Evolutionary conservation across 2,113 vertebrate genomes (phyloP).

Genomic region (Lucifuga dentata): DNA sequence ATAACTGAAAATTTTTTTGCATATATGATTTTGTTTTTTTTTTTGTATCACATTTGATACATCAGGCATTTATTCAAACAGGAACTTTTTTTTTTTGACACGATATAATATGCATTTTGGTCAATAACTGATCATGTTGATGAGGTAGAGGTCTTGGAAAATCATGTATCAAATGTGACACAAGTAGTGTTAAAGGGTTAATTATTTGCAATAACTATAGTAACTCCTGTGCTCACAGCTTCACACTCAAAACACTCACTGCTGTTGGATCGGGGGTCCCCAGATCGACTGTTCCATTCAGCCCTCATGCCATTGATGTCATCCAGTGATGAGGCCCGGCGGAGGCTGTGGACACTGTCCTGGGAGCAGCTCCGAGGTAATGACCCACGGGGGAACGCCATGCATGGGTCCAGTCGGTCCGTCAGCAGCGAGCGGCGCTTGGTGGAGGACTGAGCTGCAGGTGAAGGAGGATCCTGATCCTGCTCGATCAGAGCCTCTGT

Average conservation of each 20-base stretch:
- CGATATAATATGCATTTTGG: no score
- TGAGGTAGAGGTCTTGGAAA: no score
- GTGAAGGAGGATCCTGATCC: constrained; percentile 76
- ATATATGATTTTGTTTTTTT: no score
- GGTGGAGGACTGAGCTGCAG: constrained; percentile 63
- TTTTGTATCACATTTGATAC: no score
- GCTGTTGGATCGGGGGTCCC: constrained; percentile 80
- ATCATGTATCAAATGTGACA: no score
- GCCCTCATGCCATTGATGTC: constrained; percentile 88
- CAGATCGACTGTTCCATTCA: constrained; percentile 83
- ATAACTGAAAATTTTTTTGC: no score
- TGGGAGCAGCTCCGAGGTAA: constrained; percentile 76
- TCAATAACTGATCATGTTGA: no score
- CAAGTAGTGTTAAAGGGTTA: no score
- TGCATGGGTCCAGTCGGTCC: constrained; percentile 76
- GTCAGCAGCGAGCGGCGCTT: constrained; percentile 73
- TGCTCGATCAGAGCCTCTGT: constrained; percentile 89
- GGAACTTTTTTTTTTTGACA: no score
- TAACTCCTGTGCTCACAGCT: not conserved
- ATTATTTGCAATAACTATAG: no score
- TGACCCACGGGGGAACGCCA: constrained; percentile 70
- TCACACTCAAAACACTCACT: constrained; percentile 69
- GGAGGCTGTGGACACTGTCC: constrained; percentile 85
- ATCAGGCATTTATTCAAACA: no score
- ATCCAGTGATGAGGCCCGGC: constrained; percentile 88